Evolutionary conservation across 1,140 invertebrate species (phyloP).

Genomic region (Drosophila lowei): DNA sequence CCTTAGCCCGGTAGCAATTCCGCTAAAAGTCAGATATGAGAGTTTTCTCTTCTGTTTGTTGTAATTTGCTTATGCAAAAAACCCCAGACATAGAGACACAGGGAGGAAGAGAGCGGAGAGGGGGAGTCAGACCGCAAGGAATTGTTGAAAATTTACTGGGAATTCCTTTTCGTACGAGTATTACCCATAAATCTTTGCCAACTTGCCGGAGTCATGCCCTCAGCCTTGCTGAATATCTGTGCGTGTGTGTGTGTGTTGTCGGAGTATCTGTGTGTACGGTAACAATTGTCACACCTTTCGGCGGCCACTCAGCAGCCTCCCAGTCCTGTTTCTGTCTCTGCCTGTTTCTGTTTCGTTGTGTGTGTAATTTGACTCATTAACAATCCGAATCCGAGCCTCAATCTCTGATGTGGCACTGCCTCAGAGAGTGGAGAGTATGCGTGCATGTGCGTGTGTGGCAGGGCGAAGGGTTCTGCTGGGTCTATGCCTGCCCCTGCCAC

Average conservation of each 20-base stretch:
- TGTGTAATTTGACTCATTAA: conserved; percentile 82
- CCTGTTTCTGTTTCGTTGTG: conserved; percentile 54
- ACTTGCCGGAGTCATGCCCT: conserved; percentile 59
- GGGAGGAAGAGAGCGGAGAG: conserved; percentile 26
- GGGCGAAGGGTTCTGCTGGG: conserved; percentile 53
- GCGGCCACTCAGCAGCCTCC: conserved; percentile 69
- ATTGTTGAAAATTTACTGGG: conserved; percentile 68
- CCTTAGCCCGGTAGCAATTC: conserved; percentile 70
- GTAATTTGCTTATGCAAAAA: conserved; percentile 68
- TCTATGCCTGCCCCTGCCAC: conserved; percentile 6
- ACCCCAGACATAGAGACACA: conserved; percentile 5
- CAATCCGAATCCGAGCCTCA: conserved; percentile 64
- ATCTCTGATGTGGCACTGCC: conserved; percentile 21
- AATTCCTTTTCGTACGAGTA: conserved; percentile 52
- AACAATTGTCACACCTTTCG: conserved; percentile 82
- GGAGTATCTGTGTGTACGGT: conserved; percentile 24
- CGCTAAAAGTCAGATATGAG: conserved; percentile 63
- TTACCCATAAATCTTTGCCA: conserved; percentile 74
- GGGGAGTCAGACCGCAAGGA: conserved; percentile 53
- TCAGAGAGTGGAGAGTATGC: neutral
- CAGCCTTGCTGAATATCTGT: neutral
- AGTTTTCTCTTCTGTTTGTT: conserved; percentile 18
- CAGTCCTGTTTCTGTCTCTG: conserved; percentile 23
- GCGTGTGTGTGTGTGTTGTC: neutral
- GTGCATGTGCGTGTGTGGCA: conserved; percentile 36